These are phyloP conservation scores for Hyles lineata DNA, from an alignment of 2,888 invertebrate genomes.

Conservation along the genomic window DNA sequence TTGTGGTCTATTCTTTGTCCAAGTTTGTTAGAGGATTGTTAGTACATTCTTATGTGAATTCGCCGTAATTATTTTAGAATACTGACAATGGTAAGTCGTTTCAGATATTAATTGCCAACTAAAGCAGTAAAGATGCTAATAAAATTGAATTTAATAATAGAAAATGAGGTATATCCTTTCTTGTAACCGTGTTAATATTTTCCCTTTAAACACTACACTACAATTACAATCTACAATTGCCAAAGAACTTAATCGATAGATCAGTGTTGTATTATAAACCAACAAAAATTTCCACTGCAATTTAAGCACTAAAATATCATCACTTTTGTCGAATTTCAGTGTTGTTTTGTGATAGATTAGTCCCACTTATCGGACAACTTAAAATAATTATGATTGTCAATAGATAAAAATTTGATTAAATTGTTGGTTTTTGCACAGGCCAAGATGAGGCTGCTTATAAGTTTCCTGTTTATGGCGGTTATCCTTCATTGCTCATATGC, in stretches of 20 bases:
- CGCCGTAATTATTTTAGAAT: neutral
- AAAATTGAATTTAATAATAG: neutral
- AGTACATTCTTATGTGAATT: neutral
- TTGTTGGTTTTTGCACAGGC: neutral
- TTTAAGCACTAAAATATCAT: neutral
- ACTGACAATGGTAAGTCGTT: constrained; percentile 13
- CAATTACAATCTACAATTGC: too few species aligned
- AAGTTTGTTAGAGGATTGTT: neutral
- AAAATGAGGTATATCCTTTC: neutral
- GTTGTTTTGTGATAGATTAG: too few species aligned
- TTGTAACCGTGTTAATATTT: neutral
- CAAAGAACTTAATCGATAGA: neutral
- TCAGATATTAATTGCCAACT: neutral
- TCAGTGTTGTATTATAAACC: neutral
- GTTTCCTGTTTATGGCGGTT: constrained; percentile 55
- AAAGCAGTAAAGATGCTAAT: neutral
- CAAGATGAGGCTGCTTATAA: constrained; percentile 58
- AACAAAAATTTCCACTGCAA: neutral
- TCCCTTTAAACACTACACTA: neutral
- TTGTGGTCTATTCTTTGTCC: too few species aligned
- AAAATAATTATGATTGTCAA: neutral
- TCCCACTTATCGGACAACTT: too few species aligned
- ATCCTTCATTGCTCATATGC: constrained; percentile 75
- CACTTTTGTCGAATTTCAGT: too few species aligned
- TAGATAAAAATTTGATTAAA: too few species aligned